phyloP scores from a whole-genome alignment of 1,140 invertebrate species.

The Pogonomyrmex californicus region DNA sequence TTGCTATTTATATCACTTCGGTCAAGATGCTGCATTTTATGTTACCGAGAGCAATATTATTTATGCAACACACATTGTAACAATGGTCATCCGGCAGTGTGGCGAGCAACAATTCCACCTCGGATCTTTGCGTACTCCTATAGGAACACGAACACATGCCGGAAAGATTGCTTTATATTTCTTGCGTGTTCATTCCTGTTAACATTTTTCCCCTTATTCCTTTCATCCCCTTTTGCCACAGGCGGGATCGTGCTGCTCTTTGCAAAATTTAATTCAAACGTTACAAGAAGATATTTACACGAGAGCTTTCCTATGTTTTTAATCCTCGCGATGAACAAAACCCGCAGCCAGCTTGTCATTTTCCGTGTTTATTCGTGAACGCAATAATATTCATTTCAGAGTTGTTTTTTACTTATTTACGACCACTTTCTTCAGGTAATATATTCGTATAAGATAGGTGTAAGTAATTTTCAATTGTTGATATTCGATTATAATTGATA shows the following conservation, averaged over 20 bases:
- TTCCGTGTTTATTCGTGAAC: conserved; percentile 2
- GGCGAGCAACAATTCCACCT: neutral
- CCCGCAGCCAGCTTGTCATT: neutral
- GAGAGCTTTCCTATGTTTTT: conserved; percentile 13
- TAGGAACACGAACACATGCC: neutral
- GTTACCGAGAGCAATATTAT: neutral
- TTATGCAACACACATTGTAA: conserved; percentile 19
- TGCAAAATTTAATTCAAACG: conserved; percentile 56
- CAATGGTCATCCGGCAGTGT: conserved; percentile 15
- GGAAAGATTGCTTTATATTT: conserved; percentile 46
- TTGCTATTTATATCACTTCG: neutral
- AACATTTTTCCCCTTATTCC: conserved; percentile 20
- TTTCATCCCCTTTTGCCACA: neutral
- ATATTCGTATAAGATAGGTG: neutral
- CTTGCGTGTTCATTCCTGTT: conserved; percentile 16
- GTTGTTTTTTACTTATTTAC: neutral
- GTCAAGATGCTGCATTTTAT: neutral
- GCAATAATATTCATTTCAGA: neutral
- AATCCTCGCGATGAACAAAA: neutral
- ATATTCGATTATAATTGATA: neutral
- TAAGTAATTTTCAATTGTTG: neutral
- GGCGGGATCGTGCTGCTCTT: neutral
- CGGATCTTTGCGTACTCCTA: neutral
- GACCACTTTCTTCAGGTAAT: neutral
- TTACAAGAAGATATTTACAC: conserved; percentile 26